Percentiles rank a stretch among this genome's conserved stretches.
Conservation (phyloP, 2,888 invertebrate species). For the Ochropacha duplaris region DNA sequence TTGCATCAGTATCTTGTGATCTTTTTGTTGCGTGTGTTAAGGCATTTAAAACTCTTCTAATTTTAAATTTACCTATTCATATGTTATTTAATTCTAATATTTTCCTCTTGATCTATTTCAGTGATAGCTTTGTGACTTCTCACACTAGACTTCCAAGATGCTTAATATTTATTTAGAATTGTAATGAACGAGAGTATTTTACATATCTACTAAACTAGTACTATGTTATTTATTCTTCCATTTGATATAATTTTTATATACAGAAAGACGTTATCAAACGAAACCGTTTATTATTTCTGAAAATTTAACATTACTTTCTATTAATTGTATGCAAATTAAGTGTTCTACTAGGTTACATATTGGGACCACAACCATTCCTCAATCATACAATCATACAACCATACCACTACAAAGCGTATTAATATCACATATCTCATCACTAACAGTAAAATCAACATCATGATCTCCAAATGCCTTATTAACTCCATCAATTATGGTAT, state of each 20-base stretch:
- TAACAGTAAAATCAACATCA: conserved; percentile 39
- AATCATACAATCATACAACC: background rate
- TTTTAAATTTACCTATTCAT: conserved; percentile 2
- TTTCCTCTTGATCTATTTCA: conserved; percentile 30
- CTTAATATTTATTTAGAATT: background rate
- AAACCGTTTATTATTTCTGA: background rate
- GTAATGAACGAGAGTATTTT: background rate
- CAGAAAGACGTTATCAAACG: background rate
- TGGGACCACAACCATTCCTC: conserved; percentile 22
- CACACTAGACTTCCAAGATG: background rate
- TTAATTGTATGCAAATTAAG: background rate
- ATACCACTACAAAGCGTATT: background rate
- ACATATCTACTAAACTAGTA: no score
- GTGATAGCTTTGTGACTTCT: conserved; percentile 11
- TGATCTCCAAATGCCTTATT: conserved; percentile 38
- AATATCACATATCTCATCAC: conserved; percentile 15
- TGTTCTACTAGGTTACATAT: conserved; percentile 9
- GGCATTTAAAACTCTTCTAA: conserved; percentile 12
- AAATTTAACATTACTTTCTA: background rate
- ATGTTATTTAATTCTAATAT: conserved; percentile 9
- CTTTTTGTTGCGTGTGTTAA: conserved; percentile 38
- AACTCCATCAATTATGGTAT: conserved; percentile 37
- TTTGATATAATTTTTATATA: background rate
- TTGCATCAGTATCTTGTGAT: conserved; percentile 47
- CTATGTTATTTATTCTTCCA: background rate